Evolutionary conservation across 2,888 invertebrate genomes (phyloP).

Genomic region (Papilio protenor): DNA sequence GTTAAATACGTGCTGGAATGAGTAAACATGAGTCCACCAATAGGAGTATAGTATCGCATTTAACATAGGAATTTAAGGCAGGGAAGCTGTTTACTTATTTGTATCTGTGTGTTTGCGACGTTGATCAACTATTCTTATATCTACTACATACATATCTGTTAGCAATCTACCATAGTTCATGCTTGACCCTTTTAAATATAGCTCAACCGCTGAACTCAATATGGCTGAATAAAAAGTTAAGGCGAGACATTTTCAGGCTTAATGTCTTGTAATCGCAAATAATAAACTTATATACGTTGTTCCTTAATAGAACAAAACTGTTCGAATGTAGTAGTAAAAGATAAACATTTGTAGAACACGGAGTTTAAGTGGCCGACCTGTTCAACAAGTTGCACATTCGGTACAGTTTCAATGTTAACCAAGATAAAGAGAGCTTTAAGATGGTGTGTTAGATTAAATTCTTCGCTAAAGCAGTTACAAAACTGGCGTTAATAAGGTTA

Average conservation of each 20-base stretch:
- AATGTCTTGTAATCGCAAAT: background rate
- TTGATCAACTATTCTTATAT: background rate
- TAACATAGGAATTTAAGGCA: background rate
- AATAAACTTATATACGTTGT: too few relatives aligned
- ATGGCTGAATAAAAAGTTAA: background rate
- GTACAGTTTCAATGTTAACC: slow-evolving; percentile 3
- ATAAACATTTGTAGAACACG: background rate
- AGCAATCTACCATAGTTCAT: background rate
- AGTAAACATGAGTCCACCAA: slow-evolving; percentile 5
- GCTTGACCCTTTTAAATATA: background rate
- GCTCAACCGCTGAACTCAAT: background rate
- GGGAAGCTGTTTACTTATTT: background rate
- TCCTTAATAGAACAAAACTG: too few relatives aligned
- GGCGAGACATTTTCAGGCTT: background rate
- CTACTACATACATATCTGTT: background rate
- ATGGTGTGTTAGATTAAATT: slow-evolving; percentile 34
- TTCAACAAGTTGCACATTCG: background rate
- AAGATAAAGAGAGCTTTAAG: slow-evolving; percentile 18
- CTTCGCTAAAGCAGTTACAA: slow-evolving; percentile 27
- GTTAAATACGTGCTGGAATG: slow-evolving; percentile 35
- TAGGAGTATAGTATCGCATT: background rate
- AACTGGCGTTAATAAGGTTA: slow-evolving; percentile 40
- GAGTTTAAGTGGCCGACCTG: background rate
- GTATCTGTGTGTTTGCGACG: background rate
- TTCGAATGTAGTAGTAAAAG: too few relatives aligned